These are phyloP conservation scores for Diplodus sargus DNA, from an alignment of 2,797 vertebrate genomes.

Conservation along the genomic window DNA sequence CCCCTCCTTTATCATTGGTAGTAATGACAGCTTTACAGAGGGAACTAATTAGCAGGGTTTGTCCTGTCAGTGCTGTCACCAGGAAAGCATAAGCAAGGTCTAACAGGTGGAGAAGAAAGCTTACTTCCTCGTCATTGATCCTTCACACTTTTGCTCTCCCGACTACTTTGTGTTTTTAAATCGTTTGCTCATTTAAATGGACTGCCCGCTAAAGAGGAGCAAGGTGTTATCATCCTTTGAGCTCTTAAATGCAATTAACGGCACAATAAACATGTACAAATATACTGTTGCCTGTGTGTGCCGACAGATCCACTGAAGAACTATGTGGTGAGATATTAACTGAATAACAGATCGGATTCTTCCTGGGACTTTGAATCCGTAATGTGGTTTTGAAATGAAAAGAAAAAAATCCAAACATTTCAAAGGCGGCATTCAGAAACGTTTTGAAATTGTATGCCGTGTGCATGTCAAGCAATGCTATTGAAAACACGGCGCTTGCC, in stretches of 20 bases:
- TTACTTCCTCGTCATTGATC: background rate
- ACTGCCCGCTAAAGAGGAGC: background rate
- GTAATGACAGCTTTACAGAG: constrained; percentile 84
- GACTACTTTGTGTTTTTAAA: constrained; percentile 3
- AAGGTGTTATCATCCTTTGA: background rate
- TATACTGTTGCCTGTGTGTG: constrained; percentile 7
- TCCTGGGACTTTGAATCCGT: constrained; percentile 23
- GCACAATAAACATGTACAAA: constrained; percentile 15
- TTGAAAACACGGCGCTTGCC: constrained; percentile 58
- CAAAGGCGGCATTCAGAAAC: constrained; percentile 24
- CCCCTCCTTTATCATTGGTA: constrained; percentile 62
- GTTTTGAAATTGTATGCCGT: constrained; percentile 32
- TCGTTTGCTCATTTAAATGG: constrained; percentile 23
- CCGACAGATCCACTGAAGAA: constrained; percentile 20
- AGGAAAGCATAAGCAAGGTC: constrained; percentile 69
- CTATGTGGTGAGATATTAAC: constrained; percentile 27
- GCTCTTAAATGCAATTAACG: constrained; percentile 33
- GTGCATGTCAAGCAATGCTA: constrained; percentile 51
- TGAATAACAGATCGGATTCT: constrained; percentile 19
- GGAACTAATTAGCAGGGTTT: constrained; percentile 85
- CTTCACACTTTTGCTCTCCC: constrained; percentile 9
- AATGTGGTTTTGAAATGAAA: constrained; percentile 35
- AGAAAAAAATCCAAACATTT: constrained; percentile 55
- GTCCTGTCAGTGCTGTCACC: constrained; percentile 78
- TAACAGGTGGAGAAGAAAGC: constrained; percentile 72